phyloP scores from a whole-genome alignment of 2,113 vertebrate genomes.

The Lathamus discolor region DNA sequence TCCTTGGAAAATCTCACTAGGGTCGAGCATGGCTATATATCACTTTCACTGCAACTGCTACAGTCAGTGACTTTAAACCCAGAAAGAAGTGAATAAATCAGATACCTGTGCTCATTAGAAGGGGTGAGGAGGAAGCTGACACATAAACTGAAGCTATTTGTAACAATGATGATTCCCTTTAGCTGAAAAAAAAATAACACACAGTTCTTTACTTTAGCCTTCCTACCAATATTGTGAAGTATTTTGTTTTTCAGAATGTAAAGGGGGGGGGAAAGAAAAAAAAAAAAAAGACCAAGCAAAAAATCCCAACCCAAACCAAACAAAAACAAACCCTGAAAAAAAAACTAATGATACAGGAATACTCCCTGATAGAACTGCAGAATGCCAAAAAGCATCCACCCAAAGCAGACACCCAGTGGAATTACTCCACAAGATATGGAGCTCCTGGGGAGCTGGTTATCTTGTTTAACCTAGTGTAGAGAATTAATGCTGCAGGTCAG shows the following conservation, averaged over 20 bases:
- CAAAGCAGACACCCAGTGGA: not conserved
- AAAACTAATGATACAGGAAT: not conserved
- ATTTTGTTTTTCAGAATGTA: not conserved
- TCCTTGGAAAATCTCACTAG: conserved; percentile 32
- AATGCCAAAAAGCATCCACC: not conserved
- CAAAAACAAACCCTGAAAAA: not conserved
- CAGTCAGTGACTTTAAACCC: conserved; percentile 31
- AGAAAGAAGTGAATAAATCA: conserved; percentile 25
- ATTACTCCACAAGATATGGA: not conserved
- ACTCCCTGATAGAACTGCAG: not conserved
- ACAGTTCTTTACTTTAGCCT: not conserved
- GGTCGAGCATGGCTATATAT: conserved; percentile 2
- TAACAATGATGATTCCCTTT: not conserved
- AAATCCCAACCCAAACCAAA: not conserved
- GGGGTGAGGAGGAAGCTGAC: not conserved
- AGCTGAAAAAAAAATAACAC: not conserved
- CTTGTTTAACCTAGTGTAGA: not conserved
- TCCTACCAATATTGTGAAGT: not conserved
- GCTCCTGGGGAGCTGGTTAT: not conserved
- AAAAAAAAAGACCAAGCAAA: too few species aligned
- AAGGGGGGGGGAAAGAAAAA: accelerated
- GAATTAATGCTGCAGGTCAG: not conserved
- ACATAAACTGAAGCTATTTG: not conserved
- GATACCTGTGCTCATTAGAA: conserved; percentile 25
- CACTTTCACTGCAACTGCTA: conserved; percentile 15